These are phyloP conservation scores for Cinclus cinclus DNA, from an alignment of 2,113 vertebrate genomes.

Conservation along the genomic window DNA sequence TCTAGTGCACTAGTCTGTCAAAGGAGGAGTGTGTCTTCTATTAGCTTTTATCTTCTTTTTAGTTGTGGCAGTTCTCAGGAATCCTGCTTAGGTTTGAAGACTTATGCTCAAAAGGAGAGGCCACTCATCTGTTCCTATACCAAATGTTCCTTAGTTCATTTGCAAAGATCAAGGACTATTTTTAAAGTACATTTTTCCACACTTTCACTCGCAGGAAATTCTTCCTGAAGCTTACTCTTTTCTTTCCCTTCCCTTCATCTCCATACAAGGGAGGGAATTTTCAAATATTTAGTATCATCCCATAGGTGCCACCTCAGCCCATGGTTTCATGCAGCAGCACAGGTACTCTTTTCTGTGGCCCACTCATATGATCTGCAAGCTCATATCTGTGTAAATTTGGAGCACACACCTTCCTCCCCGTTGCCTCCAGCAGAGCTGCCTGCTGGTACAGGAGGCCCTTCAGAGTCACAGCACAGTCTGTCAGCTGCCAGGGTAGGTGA, in stretches of 20 bases:
- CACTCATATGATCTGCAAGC: neutral
- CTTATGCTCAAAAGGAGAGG: neutral
- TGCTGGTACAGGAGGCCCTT: neutral
- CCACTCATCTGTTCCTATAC: neutral
- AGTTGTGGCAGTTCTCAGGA: neutral
- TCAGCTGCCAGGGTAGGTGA: neutral
- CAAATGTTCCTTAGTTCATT: neutral
- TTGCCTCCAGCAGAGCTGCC: neutral
- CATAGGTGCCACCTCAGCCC: neutral
- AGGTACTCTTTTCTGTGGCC: neutral
- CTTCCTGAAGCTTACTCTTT: neutral
- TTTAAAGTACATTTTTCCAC: neutral
- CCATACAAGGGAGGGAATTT: rapidly evolving
- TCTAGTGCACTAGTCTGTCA: neutral
- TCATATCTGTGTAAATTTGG: neutral
- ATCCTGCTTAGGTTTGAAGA: neutral
- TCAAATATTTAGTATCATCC: neutral
- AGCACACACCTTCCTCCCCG: neutral
- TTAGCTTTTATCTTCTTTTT: neutral
- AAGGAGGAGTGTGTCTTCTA: neutral
- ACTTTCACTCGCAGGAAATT: neutral
- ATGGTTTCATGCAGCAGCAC: neutral
- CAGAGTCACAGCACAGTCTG: rapidly evolving
- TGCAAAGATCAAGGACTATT: neutral
- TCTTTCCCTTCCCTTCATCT: neutral